Conservation (phyloP, 2,888 invertebrate genomes). For the Drosophila koepferae region DNA sequence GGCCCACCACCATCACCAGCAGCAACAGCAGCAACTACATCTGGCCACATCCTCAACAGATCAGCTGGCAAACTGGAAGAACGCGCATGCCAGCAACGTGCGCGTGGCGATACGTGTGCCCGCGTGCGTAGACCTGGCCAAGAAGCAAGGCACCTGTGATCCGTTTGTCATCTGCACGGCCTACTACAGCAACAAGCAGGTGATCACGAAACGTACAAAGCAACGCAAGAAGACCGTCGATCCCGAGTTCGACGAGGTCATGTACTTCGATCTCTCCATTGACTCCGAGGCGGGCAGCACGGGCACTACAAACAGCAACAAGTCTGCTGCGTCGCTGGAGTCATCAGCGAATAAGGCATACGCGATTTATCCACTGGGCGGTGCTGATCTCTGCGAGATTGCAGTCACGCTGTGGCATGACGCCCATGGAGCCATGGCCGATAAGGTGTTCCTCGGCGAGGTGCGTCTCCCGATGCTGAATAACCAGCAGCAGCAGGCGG, state of each 20-base stretch:
- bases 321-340: constrained; percentile 65
- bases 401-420: constrained; percentile 95
- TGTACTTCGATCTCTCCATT: constrained; percentile 90
- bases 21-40: constrained; percentile 43
- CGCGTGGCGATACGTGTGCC: constrained; percentile 89
- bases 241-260: constrained; percentile 95
- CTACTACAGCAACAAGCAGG: constrained; percentile 92
- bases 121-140: constrained; percentile 94
- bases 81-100: constrained; percentile 65
- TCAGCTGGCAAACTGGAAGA: constrained; percentile 73
- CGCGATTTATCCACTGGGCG: constrained; percentile 87
- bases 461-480: constrained; percentile 92
- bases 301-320: constrained; percentile 75
- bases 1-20: constrained; percentile 58
- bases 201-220: constrained; percentile 92
- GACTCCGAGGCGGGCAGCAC: constrained; percentile 86
- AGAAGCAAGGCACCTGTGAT: constrained; percentile 96
- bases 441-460: constrained; percentile 95
- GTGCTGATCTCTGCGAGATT: constrained; percentile 92
- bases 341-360: constrained; percentile 85
- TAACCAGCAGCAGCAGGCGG: constrained; percentile 87
- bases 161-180: constrained; percentile 94
- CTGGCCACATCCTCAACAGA: constrained; percentile 56
- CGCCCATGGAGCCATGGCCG: constrained; percentile 88
- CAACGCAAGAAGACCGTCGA: constrained; percentile 95